Evolutionary conservation across 2,113 vertebrate species (phyloP).

Genomic region (Psittacus erithacus): DNA sequence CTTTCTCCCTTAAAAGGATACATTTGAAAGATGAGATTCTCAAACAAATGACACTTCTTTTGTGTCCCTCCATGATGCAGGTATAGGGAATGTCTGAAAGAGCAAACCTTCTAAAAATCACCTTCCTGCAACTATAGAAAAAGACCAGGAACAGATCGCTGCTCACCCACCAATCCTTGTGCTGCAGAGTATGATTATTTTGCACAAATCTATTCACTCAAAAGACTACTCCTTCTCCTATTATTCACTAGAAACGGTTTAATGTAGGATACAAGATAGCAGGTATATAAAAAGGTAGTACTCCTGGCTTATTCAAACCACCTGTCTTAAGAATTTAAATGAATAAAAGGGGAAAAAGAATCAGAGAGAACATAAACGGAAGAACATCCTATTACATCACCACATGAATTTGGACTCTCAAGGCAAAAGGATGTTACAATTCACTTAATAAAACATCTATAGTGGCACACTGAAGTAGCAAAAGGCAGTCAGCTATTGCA

Average conservation of each 20-base stretch:
- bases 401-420: conserved; percentile 44
- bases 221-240: not conserved
- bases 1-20: not conserved
- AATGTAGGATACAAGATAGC: not conserved
- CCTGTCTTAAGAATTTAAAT: conserved; percentile 38
- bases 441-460: conserved; percentile 56
- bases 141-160: not conserved
- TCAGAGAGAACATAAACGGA: conserved; percentile 27
- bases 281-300: not conserved
- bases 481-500: conserved; percentile 37
- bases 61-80: not conserved
- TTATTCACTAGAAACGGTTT: conserved; percentile 14
- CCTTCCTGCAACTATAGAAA: not conserved
- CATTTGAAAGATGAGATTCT: not conserved
- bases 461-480: conserved; percentile 21
- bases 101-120: not conserved
- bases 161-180: not conserved
- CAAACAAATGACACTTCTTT: not conserved
- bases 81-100: not conserved
- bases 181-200: not conserved
- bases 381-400: conserved; percentile 54
- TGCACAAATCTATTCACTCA: not conserved
- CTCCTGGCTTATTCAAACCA: conserved; percentile 49
- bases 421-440: conserved; percentile 22
- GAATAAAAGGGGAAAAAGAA: not conserved